Evolutionary conservation across 2,888 invertebrate genomes (phyloP).

Genomic region (Meloe dianella): DNA sequence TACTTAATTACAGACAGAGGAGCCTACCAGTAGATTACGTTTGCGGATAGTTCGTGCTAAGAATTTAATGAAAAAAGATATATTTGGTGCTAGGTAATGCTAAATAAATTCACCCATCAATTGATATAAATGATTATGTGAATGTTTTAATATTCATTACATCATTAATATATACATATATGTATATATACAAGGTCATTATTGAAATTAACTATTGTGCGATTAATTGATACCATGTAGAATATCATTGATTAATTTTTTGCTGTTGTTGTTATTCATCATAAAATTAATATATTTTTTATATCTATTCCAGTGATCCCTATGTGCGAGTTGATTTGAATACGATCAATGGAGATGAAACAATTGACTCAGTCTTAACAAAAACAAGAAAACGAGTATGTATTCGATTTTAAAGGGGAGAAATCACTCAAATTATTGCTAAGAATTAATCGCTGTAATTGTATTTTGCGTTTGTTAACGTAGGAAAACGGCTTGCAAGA

Average conservation of each 20-base stretch:
- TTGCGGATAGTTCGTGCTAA: conserved; percentile 86
- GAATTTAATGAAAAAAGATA: conserved; percentile 96
- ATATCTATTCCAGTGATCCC: conserved; percentile 79
- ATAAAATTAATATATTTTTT: conserved; percentile 13
- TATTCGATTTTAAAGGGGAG: neutral
- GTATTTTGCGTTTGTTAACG: too few species aligned
- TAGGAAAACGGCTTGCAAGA: too few species aligned
- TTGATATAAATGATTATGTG: neutral
- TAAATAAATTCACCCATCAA: too few species aligned
- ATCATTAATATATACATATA: neutral
- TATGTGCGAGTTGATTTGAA: conserved; percentile 93
- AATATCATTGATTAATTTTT: neutral
- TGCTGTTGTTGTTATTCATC: neutral
- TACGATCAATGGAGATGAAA: conserved; percentile 83
- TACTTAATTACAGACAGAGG: conserved; percentile 69
- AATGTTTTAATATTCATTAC: neutral
- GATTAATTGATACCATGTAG: neutral
- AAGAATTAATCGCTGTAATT: too few species aligned
- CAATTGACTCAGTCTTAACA: conserved; percentile 91
- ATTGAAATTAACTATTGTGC: neutral
- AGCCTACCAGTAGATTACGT: conserved; percentile 81
- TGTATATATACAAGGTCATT: neutral
- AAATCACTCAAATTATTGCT: neutral
- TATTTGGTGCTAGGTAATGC: conserved; percentile 96
- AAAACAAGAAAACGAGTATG: conserved; percentile 81